phyloP scores from a whole-genome alignment of 2,888 invertebrate genomes.

The Atrina japonica region DNA sequence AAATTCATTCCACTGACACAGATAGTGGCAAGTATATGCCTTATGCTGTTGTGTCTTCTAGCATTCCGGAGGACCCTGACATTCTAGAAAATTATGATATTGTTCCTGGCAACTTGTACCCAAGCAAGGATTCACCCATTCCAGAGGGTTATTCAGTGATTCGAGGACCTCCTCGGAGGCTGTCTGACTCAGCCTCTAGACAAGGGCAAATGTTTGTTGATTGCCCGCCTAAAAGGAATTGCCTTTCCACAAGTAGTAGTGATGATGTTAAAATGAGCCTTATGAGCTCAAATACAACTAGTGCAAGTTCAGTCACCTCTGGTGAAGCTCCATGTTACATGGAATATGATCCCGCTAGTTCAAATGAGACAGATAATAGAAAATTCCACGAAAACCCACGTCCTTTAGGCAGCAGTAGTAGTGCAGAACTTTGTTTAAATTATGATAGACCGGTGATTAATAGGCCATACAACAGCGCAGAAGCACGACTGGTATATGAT shows the following conservation, averaged over 20 bases:
- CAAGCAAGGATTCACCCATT: slow-evolving; percentile 8
- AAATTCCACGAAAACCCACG: neutral
- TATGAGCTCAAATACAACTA: neutral
- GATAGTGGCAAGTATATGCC: slow-evolving; percentile 5
- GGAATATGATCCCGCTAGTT: neutral
- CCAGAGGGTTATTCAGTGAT: slow-evolving; percentile 29
- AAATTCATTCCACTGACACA: slow-evolving; percentile 32
- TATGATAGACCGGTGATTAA: slow-evolving; percentile 14
- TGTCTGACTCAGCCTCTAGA: slow-evolving; percentile 12
- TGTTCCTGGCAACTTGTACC: slow-evolving; percentile 11
- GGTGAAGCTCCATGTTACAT: neutral
- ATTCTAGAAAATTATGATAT: slow-evolving; percentile 9
- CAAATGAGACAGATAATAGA: neutral
- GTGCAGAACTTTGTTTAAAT: slow-evolving; percentile 26
- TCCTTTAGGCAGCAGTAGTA: slow-evolving; percentile 7
- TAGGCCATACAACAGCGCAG: slow-evolving; percentile 24
- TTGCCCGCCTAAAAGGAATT: slow-evolving; percentile 7
- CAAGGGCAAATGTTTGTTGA: slow-evolving; percentile 20
- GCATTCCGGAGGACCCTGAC: slow-evolving; percentile 28
- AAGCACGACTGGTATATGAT: slow-evolving; percentile 19
- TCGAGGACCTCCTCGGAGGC: slow-evolving; percentile 11
- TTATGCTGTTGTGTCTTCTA: slow-evolving; percentile 18
- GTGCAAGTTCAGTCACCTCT: neutral
- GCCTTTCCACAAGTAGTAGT: slow-evolving; percentile 5
- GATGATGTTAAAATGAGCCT: slow-evolving; percentile 3